Evolutionary conservation across 2,888 invertebrate genomes (phyloP).

Genomic region (Troglohyphantes excavatus): DNA sequence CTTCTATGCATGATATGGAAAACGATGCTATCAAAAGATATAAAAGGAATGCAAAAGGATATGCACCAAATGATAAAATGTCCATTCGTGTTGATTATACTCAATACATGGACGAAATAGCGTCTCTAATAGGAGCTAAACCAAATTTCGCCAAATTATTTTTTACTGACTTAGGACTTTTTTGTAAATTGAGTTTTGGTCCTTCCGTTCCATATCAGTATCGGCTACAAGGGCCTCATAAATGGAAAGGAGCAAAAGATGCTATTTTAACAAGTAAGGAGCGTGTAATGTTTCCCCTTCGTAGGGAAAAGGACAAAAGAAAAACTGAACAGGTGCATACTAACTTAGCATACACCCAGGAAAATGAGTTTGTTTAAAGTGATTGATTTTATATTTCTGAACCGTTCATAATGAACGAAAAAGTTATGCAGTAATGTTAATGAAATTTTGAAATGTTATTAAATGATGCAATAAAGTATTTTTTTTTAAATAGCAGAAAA

Average conservation of each 20-base stretch:
- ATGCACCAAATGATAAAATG: conserved; percentile 57
- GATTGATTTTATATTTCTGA: too few relatives aligned
- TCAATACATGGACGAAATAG: conserved; percentile 83
- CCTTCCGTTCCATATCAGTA: conserved; percentile 82
- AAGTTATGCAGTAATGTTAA: too few relatives aligned
- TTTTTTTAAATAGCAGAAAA: neutral
- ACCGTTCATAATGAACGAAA: too few relatives aligned
- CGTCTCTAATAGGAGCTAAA: conserved; percentile 82
- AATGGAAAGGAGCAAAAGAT: conserved; percentile 83
- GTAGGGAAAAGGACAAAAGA: conserved; percentile 80
- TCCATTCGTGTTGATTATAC: conserved; percentile 80
- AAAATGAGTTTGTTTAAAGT: neutral
- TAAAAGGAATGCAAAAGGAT: conserved; percentile 40
- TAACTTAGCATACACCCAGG: conserved; percentile 5
- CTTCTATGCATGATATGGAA: conserved; percentile 62
- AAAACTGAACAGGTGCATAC: conserved; percentile 56
- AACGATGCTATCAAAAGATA: conserved; percentile 40
- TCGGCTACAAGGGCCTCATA: conserved; percentile 82
- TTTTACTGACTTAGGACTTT: conserved; percentile 80
- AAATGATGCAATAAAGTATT: neutral
- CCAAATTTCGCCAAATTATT: conserved; percentile 82
- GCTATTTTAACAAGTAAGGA: conserved; percentile 82
- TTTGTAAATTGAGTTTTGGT: conserved; percentile 81
- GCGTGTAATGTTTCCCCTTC: conserved; percentile 68
- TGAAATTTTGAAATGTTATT: too few relatives aligned